Conservation (phyloP, 2,888 invertebrate genomes). For the Linnaemya vulpina region DNA sequence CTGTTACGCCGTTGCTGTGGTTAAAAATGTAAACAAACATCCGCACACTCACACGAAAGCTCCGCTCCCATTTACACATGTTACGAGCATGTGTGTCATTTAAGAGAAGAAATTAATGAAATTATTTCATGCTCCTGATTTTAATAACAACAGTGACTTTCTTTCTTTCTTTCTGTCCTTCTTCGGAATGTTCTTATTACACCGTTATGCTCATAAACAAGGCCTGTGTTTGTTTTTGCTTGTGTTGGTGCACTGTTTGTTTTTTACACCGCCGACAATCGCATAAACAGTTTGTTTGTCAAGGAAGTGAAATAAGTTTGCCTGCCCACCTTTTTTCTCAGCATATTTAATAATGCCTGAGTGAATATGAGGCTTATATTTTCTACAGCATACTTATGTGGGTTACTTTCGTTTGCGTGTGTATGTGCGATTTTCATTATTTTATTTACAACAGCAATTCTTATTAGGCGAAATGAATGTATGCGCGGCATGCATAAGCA, state of each 20-base stretch:
- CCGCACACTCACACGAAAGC: neutral
- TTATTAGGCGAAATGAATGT: conserved; percentile 50
- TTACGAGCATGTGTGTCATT: conserved; percentile 19
- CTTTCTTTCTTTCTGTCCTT: conserved; percentile 15
- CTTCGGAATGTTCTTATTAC: conserved; percentile 4
- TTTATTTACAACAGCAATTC: conserved; percentile 42
- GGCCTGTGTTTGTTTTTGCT: neutral
- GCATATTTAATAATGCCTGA: conserved; percentile 19
- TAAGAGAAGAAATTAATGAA: conserved; percentile 57
- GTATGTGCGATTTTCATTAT: conserved; percentile 36
- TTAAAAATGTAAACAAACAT: conserved; percentile 11
- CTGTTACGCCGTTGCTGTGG: neutral
- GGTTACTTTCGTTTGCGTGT: neutral
- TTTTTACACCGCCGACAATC: neutral
- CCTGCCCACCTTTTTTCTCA: neutral
- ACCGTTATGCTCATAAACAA: conserved; percentile 31
- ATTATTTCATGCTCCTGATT: conserved; percentile 39
- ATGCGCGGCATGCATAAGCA: conserved; percentile 57
- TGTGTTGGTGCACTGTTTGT: conserved; percentile 12
- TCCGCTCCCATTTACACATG: neutral
- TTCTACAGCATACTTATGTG: conserved; percentile 49
- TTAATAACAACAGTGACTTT: conserved; percentile 59
- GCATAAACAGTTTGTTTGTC: conserved; percentile 13
- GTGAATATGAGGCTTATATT: neutral
- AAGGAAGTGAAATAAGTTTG: neutral